Percentiles rank a stretch among this genome's conserved stretches.
These are phyloP conservation scores for Hypsibius dujardini DNA, from an alignment of 1,140 invertebrate species.

Conservation along the genomic window DNA sequence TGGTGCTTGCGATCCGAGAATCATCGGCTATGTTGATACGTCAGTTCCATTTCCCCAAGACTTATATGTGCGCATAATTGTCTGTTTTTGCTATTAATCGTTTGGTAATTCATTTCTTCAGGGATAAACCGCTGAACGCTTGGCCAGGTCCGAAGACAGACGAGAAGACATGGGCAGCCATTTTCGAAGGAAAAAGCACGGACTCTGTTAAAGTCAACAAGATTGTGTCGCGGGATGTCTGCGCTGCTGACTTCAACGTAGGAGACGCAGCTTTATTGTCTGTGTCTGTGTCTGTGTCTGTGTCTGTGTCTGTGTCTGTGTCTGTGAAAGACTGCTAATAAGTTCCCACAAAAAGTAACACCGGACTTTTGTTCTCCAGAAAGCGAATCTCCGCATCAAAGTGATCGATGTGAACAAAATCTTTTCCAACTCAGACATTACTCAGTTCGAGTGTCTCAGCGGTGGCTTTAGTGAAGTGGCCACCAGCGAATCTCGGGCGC, in stretches of 20 bases:
- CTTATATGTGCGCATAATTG: too few relatives aligned
- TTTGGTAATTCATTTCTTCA: background rate
- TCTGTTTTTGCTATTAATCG: background rate
- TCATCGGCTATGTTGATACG: constrained; percentile 1
- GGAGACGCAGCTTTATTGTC: too few relatives aligned
- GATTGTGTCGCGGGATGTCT: background rate
- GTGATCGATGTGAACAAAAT: background rate
- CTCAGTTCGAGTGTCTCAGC: constrained; percentile 5
- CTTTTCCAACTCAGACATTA: background rate
- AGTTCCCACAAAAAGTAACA: too few relatives aligned
- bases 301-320: too few relatives aligned
- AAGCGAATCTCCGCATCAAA: background rate
- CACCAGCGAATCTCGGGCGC: background rate
- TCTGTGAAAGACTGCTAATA: too few relatives aligned
- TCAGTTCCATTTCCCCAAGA: background rate
- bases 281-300: too few relatives aligned
- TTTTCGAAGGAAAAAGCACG: background rate
- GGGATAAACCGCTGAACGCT: background rate
- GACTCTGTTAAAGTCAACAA: background rate
- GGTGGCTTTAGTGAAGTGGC: background rate
- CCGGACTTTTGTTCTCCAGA: too few relatives aligned
- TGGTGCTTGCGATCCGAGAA: background rate
- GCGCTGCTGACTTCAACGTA: too few relatives aligned
- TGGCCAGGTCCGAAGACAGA: background rate
- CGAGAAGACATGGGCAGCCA: background rate